A percentile compares a stretch with the other conserved stretches of the same genome.
Conservation (phyloP, 2,888 invertebrate genomes). For the Morpho deidamia region DNA sequence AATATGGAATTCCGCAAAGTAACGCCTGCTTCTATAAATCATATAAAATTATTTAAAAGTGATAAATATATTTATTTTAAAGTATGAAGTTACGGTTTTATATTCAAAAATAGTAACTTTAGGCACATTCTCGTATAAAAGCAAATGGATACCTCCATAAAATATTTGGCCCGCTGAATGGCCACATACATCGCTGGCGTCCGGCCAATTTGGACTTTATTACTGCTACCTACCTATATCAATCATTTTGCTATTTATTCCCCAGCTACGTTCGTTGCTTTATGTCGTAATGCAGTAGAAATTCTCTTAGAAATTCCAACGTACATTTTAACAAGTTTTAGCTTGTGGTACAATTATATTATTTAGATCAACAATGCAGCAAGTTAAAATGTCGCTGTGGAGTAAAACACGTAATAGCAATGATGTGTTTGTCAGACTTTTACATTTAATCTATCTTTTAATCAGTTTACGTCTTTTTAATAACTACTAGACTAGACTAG, state of each 20-base stretch:
- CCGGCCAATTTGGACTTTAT: constrained; percentile 28
- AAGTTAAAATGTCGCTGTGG: not conserved
- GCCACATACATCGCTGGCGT: constrained; percentile 20
- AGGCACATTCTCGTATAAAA: constrained; percentile 8
- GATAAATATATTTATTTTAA: no score
- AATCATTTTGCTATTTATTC: constrained; percentile 23
- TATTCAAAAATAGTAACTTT: constrained; percentile 8
- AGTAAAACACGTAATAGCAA: not conserved
- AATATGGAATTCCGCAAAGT: no score
- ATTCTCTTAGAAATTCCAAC: constrained; percentile 10
- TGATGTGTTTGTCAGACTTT: no score
- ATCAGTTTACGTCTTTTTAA: no score
- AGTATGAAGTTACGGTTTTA: not conserved
- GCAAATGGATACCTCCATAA: constrained; percentile 13
- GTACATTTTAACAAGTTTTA: constrained; percentile 7
- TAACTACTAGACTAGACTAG: no score
- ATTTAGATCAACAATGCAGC: not conserved
- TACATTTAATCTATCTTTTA: no score
- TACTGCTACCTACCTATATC: constrained; percentile 27
- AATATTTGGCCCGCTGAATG: constrained; percentile 13
- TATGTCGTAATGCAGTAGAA: constrained; percentile 11
- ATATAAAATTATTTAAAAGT: no score
- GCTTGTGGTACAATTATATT: constrained; percentile 2
- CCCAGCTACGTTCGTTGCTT: constrained; percentile 11
- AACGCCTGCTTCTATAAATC: no score